Evolutionary conservation across 2,797 vertebrate species (phyloP), one percentile per base, ranked within the genome.

Genomic region (Diplodus puntazzo): DNA sequence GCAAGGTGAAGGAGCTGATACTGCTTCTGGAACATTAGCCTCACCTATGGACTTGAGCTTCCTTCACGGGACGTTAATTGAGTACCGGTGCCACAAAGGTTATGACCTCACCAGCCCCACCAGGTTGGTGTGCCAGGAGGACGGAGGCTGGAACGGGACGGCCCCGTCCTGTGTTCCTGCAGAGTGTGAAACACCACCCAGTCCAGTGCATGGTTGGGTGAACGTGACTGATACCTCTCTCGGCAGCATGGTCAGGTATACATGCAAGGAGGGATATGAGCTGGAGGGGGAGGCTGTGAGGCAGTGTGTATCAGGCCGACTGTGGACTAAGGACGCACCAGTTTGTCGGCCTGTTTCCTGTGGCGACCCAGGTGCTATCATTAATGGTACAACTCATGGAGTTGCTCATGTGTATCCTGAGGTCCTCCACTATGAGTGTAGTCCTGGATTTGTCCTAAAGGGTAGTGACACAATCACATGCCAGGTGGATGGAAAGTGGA

Each of bases 141-240:
- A 99, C 16, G 98, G 97, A 0, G 90, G 92, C 23, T 99, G 98
- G 98, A 99, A 98, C 0, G 97, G 97, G n/a, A 97, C 95, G 0
- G 97, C 98, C 0, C 98, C 98, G 0, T 75, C 88, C 10, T 99
- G 98, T 54, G 71, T 96, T 64, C 97, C 96, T 0, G 93, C 97
- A 30, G 96, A 97, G 78, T 99, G 98, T 63, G 88, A 95, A 62
- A 87, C 96, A 4, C 96, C 97, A 0, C 69, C 90, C 2, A 84
- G 82, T 46, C 98, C 97, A 0, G 93, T 96, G 80, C 95, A 98
- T 0, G 98, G 98, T 17, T 91, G 94, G 81, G 77, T 97, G 50
- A 96, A 95, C 16, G 93, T 97, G 64, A 96, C 95, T 0, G 96
- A 97, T 71, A 95, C 94, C 10, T 95, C 95, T 0, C 85, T 94